phyloP scores from a whole-genome alignment of 2,797 vertebrate genomes.

The Uromys caudimaculatus region DNA sequence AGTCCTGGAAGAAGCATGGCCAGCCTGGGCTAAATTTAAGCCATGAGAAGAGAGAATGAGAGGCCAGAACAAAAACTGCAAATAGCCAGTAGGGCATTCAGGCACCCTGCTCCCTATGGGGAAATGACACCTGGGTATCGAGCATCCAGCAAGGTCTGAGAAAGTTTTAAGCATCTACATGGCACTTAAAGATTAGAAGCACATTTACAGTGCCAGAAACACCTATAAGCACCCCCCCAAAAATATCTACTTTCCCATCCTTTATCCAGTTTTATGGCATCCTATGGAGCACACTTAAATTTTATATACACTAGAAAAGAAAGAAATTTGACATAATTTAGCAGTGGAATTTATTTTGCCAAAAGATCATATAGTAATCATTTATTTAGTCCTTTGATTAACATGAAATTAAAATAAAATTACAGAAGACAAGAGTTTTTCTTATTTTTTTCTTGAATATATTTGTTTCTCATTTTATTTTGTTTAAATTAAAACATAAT shows the following conservation, averaged over 20 bases:
- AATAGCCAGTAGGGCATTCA: background rate
- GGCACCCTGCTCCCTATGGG: background rate
- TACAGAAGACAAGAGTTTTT: background rate
- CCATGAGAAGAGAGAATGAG: background rate
- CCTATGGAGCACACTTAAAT: background rate
- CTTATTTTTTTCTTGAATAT: background rate
- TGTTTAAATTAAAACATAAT: background rate
- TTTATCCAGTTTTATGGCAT: background rate
- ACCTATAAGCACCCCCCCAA: background rate
- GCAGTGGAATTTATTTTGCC: background rate
- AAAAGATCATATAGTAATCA: background rate
- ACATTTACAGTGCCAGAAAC: background rate
- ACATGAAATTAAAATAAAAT: background rate
- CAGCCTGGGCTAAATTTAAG: background rate
- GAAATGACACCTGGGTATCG: background rate
- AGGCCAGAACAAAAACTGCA: background rate
- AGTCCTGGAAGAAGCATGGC: accelerated
- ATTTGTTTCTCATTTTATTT: background rate
- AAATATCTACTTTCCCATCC: background rate
- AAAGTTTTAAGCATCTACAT: background rate
- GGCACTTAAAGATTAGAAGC: background rate
- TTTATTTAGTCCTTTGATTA: background rate
- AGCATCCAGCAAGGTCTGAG: background rate
- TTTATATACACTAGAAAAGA: background rate
- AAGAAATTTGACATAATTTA: background rate